Evolutionary conservation across 2,888 invertebrate species (phyloP).

Genomic region (Drosophila melanosoma): DNA sequence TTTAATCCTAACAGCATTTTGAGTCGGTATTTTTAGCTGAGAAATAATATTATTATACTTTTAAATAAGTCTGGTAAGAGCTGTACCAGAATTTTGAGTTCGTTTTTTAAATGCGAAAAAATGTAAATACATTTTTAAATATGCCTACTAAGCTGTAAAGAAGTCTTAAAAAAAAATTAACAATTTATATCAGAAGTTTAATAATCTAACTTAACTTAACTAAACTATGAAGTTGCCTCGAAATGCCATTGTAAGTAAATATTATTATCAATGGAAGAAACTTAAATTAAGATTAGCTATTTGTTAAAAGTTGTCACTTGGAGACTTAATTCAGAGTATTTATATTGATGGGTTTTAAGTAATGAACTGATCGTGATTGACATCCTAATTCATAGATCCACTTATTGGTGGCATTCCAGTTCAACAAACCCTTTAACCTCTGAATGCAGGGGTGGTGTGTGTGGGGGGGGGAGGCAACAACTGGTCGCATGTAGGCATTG

Average conservation of each 20-base stretch:
- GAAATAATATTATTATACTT: too few relatives aligned
- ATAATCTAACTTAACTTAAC: not conserved
- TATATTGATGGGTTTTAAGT: not conserved
- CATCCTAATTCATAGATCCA: conserved; percentile 23
- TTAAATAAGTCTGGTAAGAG: too few relatives aligned
- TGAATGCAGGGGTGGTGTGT: not conserved
- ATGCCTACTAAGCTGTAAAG: not conserved
- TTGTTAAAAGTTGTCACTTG: not conserved
- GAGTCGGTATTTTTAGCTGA: too few relatives aligned
- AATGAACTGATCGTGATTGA: conserved; percentile 11
- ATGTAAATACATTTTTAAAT: not conserved
- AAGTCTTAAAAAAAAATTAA: not conserved
- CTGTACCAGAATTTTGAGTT: too few relatives aligned
- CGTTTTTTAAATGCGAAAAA: too few relatives aligned
- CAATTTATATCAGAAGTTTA: not conserved
- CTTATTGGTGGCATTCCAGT: conserved; percentile 45
- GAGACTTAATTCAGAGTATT: not conserved
- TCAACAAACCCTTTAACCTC: conserved; percentile 54
- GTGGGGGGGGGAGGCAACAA: not conserved
- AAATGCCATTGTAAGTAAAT: not conserved
- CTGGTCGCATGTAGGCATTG: conserved; percentile 43
- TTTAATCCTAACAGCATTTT: too few relatives aligned
- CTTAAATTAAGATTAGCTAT: not conserved
- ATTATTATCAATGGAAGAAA: not conserved
- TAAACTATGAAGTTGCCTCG: not conserved